Evolutionary conservation across 2,888 invertebrate genomes (phyloP).

Genomic region (Papilio elwesi): DNA sequence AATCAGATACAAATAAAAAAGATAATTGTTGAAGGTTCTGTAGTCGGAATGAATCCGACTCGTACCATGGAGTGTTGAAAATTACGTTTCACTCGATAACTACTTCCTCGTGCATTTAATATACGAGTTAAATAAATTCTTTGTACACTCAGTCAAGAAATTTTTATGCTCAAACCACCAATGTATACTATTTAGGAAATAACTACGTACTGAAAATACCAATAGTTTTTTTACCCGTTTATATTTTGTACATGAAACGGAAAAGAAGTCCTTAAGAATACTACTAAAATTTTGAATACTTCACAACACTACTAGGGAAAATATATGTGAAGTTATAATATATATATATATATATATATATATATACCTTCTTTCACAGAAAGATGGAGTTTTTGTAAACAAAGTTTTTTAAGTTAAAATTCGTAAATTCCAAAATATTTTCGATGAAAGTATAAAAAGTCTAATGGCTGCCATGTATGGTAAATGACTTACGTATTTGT

Average conservation of each 20-base stretch:
- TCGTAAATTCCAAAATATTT: no score
- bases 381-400: no score
- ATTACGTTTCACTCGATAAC: not conserved
- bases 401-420: no score
- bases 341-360: no score
- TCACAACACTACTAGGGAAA: no score
- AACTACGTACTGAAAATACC: not conserved
- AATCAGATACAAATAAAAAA: not conserved
- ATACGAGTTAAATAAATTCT: not conserved
- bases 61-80: constrained; percentile 4
- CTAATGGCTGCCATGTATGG: no score
- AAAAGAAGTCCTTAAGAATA: not conserved
- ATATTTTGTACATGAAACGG: not conserved
- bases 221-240: not conserved
- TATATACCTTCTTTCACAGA: no score
- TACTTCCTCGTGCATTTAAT: constrained; percentile 1
- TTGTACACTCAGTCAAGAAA: not conserved
- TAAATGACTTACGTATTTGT: no score
- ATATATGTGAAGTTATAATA: no score
- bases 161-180: not conserved
- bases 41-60: not conserved
- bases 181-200: constrained; percentile 6
- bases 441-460: no score
- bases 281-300: no score
- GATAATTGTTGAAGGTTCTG: not conserved